A percentile compares a stretch with the other conserved stretches of the same genome.
Conservation (phyloP, 2,888 invertebrate genomes). For the Rhagonycha lutea region DNA sequence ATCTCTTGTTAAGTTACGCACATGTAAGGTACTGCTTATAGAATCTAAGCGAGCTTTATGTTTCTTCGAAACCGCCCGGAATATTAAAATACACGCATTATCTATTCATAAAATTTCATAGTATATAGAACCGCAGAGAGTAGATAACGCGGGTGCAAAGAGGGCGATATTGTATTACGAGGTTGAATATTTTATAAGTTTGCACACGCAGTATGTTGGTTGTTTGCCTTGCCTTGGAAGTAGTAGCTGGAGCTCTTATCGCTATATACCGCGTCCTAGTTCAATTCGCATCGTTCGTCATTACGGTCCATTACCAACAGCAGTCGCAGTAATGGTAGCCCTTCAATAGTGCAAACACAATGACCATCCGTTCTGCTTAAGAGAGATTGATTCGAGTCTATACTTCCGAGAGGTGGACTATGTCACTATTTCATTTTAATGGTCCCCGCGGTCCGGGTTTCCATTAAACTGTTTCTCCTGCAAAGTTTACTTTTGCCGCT, state of each 20-base stretch:
- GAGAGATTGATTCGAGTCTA: slow-evolving; percentile 48
- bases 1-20: background rate
- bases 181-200: slow-evolving; percentile 58
- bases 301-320: slow-evolving; percentile 50
- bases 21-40: background rate
- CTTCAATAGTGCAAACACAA: slow-evolving; percentile 37
- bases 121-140: slow-evolving; percentile 35
- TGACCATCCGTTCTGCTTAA: slow-evolving; percentile 53
- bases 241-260: slow-evolving; percentile 8
- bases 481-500: slow-evolving; percentile 57
- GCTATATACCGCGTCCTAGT: slow-evolving; percentile 20
- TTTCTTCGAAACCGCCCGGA: slow-evolving; percentile 22
- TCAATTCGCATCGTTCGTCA: slow-evolving; percentile 37
- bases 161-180: slow-evolving; percentile 58
- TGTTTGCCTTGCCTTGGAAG: slow-evolving; percentile 23
- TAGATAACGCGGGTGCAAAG: slow-evolving; percentile 42
- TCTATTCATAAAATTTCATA: slow-evolving; percentile 49
- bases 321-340: slow-evolving; percentile 45
- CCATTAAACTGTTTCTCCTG: slow-evolving; percentile 62
- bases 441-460: slow-evolving; percentile 61
- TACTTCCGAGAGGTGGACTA: slow-evolving; percentile 43
- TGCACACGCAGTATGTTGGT: slow-evolving; percentile 26
- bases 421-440: slow-evolving; percentile 63
- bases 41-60: background rate
- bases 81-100: slow-evolving; percentile 46